Conservation (phyloP, 2,888 invertebrate genomes). For the Camptogramma bilineatum region DNA sequence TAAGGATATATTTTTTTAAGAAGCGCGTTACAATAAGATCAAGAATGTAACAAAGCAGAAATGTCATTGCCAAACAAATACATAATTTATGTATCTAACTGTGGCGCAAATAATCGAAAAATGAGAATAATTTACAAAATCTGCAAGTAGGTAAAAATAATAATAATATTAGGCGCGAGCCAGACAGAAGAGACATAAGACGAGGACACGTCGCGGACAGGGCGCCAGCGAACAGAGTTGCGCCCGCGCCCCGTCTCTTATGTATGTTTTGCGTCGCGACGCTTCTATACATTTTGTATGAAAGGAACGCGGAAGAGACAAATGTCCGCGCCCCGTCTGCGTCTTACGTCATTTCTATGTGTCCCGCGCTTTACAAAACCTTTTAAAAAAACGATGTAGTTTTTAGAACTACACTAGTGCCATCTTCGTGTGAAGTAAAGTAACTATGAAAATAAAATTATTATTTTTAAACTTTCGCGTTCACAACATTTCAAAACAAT, state of each 20-base stretch:
- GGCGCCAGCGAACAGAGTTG: no score
- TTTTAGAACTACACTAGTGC: constrained; percentile 27
- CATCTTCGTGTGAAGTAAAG: constrained; percentile 26
- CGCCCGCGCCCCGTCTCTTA: no score
- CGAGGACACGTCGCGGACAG: no score
- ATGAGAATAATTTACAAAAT: not conserved
- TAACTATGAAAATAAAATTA: constrained; percentile 4
- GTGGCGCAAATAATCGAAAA: not conserved
- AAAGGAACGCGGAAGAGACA: no score
- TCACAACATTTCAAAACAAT: not conserved
- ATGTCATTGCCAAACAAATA: not conserved
- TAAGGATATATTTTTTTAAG: constrained; percentile 5
- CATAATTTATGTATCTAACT: not conserved
- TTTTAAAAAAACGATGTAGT: not conserved
- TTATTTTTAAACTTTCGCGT: not conserved
- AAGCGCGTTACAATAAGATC: not conserved
- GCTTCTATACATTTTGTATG: no score
- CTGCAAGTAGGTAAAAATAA: not conserved
- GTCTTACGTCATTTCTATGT: no score
- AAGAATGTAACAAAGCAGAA: not conserved
- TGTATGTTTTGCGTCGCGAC: no score
- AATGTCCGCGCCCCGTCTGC: no score
- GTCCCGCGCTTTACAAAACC: no score
- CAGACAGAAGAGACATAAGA: no score
- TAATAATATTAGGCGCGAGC: no score